Evolutionary conservation across 2,888 invertebrate genomes (phyloP).

Genomic region (Ceriagrion tenellum): DNA sequence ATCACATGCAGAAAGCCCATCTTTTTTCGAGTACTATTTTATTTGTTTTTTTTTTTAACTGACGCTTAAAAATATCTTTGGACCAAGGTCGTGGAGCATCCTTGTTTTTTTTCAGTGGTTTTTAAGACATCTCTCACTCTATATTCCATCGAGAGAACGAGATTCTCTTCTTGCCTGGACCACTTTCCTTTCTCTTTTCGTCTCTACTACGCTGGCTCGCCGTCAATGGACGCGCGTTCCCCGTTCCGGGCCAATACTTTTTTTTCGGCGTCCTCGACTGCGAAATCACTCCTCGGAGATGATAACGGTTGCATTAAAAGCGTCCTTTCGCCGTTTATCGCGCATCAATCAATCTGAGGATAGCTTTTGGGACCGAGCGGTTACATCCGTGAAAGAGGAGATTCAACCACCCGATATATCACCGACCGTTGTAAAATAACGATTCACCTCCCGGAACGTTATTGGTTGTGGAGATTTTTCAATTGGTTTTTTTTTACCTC

Average conservation of each 20-base stretch:
- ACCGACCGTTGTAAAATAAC: background rate
- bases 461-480: background rate
- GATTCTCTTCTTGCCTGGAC: background rate
- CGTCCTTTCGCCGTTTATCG: background rate
- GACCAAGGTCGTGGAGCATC: conserved; percentile 10
- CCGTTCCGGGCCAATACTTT: background rate
- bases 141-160: background rate
- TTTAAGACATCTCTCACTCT: background rate
- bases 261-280: background rate
- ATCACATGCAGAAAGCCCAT: conserved; percentile 11
- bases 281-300: background rate
- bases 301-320: background rate
- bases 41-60: background rate
- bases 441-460: background rate
- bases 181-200: background rate
- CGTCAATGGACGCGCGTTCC: background rate
- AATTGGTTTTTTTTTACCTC: background rate
- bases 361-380: background rate
- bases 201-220: too few relatives aligned
- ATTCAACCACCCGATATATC: background rate
- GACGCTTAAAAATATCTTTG: background rate
- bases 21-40: background rate
- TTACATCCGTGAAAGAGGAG: background rate
- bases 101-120: background rate
- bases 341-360: background rate